Conservation (phyloP, 1,140 invertebrate genomes). For the Nephila pilipes region DNA sequence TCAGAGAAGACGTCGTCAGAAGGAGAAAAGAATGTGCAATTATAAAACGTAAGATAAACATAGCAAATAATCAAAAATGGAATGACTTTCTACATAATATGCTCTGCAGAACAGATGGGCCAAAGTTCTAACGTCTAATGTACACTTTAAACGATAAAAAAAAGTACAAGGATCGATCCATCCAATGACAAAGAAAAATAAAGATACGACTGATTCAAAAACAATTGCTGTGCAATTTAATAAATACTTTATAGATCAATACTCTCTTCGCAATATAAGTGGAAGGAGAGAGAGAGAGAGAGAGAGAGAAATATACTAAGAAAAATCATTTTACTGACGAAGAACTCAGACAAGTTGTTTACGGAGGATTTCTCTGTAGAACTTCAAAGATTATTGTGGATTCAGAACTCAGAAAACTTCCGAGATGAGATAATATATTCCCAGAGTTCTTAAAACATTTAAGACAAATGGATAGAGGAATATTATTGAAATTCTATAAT, state of each 20-base stretch:
- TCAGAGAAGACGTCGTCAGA: too few species aligned
- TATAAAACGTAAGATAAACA: not conserved
- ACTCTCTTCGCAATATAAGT: not conserved
- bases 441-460: too few species aligned
- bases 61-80: not conserved
- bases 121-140: slow-evolving; percentile 17
- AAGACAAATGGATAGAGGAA: not conserved
- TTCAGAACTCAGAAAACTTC: too few species aligned
- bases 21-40: slow-evolving; percentile 13
- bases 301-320: too few species aligned
- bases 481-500: not conserved
- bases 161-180: not conserved
- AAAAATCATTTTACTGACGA: not conserved
- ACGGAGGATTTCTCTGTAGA: not conserved
- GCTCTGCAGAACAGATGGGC: not conserved
- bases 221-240: not conserved
- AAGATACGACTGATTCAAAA: too few species aligned
- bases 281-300: too few species aligned
- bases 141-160: too few species aligned
- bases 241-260: not conserved
- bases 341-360: too few species aligned
- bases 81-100: too few species aligned
- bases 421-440: too few species aligned
- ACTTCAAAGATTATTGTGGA: not conserved
- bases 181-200: not conserved